phyloP scores from a whole-genome alignment of 1,140 invertebrate genomes.

The Euura lappo region DNA sequence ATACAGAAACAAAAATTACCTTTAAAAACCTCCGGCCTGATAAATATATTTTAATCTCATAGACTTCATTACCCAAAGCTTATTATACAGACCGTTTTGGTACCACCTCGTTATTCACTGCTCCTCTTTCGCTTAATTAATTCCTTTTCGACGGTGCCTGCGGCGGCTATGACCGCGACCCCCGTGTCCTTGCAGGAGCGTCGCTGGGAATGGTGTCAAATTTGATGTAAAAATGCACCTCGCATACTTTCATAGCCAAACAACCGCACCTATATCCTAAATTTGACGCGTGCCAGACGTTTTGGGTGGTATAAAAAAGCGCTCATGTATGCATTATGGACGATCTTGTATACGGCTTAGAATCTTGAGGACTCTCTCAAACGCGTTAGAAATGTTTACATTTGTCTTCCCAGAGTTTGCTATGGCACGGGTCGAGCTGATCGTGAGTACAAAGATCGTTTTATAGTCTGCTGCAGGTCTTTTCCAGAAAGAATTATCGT shows the following conservation, averaged over 20 bases:
- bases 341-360: constrained; percentile 8
- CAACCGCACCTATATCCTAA: neutral
- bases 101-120: neutral
- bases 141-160: neutral
- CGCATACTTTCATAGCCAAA: neutral
- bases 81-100: neutral
- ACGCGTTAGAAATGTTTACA: constrained; percentile 53
- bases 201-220: neutral
- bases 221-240: neutral
- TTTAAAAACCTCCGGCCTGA: neutral
- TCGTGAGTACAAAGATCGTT: constrained; percentile 53
- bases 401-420: constrained; percentile 40
- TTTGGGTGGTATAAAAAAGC: neutral
- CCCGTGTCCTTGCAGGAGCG: neutral
- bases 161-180: neutral
- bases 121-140: neutral
- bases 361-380: constrained; percentile 40
- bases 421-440: constrained; percentile 18
- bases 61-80: neutral
- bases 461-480: constrained; percentile 52
- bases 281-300: neutral
- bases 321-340: neutral
- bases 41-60: constrained; percentile 6
- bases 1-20: neutral
- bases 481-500: no score